A percentile compares a stretch with the other conserved stretches of the same genome.
Evolutionary conservation across 1,140 invertebrate genomes (phyloP).

Genomic region (Zaprionus capensis): DNA sequence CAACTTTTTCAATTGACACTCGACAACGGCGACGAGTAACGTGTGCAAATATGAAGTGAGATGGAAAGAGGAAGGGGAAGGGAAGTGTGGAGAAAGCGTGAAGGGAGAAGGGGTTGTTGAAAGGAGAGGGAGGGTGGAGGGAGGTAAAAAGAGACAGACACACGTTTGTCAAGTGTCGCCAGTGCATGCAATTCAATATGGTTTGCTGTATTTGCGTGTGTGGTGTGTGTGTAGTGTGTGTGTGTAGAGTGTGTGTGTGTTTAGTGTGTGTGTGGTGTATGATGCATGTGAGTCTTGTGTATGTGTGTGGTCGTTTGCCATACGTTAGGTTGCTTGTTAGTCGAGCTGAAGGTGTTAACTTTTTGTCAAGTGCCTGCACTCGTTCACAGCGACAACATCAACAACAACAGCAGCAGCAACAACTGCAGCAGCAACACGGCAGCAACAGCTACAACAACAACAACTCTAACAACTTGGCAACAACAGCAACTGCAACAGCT

Average conservation of each 20-base stretch:
- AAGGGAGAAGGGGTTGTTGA: neutral
- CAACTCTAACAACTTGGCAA: neutral
- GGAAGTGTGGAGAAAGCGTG: too few relatives aligned
- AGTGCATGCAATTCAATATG: conserved; percentile 54
- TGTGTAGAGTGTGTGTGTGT: conserved; percentile 8
- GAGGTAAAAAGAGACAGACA: neutral
- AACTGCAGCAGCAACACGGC: neutral
- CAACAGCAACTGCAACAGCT: neutral
- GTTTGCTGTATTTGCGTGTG: conserved; percentile 15
- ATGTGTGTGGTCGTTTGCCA: conserved; percentile 33
- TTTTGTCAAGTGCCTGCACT: conserved; percentile 48
- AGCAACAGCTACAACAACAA: neutral
- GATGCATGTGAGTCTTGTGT: neutral
- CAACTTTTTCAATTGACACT: conserved; percentile 80
- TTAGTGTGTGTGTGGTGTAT: neutral
- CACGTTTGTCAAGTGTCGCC: conserved; percentile 61
- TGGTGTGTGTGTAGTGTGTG: neutral
- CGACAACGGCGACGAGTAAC: conserved; percentile 54
- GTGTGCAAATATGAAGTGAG: conserved; percentile 50
- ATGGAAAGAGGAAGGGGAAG: neutral
- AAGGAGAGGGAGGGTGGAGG: neutral
- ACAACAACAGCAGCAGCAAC: neutral
- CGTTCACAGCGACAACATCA: neutral
- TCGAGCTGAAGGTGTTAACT: conserved; percentile 56
- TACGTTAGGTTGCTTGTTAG: conserved; percentile 61